Percentiles rank a stretch among this genome's conserved stretches.
Conservation (phyloP, 2,888 invertebrate genomes). For the Lasiommata megera region DNA sequence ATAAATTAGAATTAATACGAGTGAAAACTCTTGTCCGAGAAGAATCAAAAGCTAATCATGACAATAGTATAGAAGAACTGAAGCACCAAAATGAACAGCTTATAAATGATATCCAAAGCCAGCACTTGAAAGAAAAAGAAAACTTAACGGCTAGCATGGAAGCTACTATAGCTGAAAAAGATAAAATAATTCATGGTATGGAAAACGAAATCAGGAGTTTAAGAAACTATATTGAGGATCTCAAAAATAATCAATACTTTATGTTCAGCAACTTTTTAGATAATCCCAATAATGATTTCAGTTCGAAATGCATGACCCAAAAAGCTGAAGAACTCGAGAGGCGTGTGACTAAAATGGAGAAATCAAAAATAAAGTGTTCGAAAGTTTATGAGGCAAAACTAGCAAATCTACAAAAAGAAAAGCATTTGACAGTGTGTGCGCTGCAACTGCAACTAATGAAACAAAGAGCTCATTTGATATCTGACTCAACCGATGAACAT, state of each 20-base stretch:
- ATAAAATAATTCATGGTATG: constrained; percentile 49
- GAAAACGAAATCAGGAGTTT: constrained; percentile 52
- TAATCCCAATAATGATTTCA: constrained; percentile 43
- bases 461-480: constrained; percentile 61
- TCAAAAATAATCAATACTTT: constrained; percentile 49
- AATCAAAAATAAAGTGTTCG: constrained; percentile 52
- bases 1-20: constrained; percentile 55
- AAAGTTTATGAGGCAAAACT: constrained; percentile 59
- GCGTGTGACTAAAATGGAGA: constrained; percentile 60
- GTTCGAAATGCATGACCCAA: constrained; percentile 2
- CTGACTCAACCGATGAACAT: constrained; percentile 57
- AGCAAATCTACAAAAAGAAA: constrained; percentile 58
- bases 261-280: constrained; percentile 50
- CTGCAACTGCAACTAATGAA: constrained; percentile 62
- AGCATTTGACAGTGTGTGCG: constrained; percentile 62
- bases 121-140: constrained; percentile 40
- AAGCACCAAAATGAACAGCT: constrained; percentile 48
- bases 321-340: constrained; percentile 52
- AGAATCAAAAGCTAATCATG: constrained; percentile 47
- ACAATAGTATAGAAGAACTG: constrained; percentile 52
- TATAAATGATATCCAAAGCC: constrained; percentile 44
- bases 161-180: constrained; percentile 46
- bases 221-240: constrained; percentile 48
- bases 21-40: constrained; percentile 47
- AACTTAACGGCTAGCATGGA: constrained; percentile 41